Conservation (phyloP, 2,888 invertebrate genomes). For the Ditula angustiorana region DNA sequence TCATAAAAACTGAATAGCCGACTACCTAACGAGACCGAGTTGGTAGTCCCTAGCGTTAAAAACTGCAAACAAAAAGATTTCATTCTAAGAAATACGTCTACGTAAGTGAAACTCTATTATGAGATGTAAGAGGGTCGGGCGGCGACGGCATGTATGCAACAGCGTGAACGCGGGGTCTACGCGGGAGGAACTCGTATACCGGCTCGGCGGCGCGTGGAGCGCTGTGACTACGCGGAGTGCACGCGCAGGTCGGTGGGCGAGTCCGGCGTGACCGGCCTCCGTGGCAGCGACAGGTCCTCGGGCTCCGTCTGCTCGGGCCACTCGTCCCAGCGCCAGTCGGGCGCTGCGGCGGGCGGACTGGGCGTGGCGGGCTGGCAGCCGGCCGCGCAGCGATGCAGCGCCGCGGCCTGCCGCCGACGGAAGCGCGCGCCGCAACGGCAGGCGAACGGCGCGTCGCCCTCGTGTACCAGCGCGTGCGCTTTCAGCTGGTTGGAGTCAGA, state of each 20-base stretch:
- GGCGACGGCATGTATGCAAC: conserved; percentile 49
- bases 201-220: conserved; percentile 74
- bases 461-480: conserved; percentile 95
- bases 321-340: conserved; percentile 81
- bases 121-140: conserved; percentile 40
- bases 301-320: conserved; percentile 96
- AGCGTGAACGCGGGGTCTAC: conserved; percentile 71
- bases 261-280: conserved; percentile 80
- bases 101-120: conserved; percentile 14
- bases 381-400: conserved; percentile 91
- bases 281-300: conserved; percentile 93
- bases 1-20: conserved; percentile 68
- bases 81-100: conserved; percentile 14
- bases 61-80: conserved; percentile 47
- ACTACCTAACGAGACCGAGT: conserved; percentile 71
- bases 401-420: conserved; percentile 94
- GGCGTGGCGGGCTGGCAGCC: conserved; percentile 72
- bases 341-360: conserved; percentile 76
- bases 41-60: conserved; percentile 62
- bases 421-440: conserved; percentile 94
- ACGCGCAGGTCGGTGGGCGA: conserved; percentile 82
- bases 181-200: conserved; percentile 92
- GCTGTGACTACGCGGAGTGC: conserved; percentile 78
- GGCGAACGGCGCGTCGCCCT: conserved; percentile 95
- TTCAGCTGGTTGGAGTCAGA: conserved; percentile 97